Evolutionary conservation across 2,888 invertebrate genomes (phyloP).

Genomic region (Carpatolechia fugitivella): DNA sequence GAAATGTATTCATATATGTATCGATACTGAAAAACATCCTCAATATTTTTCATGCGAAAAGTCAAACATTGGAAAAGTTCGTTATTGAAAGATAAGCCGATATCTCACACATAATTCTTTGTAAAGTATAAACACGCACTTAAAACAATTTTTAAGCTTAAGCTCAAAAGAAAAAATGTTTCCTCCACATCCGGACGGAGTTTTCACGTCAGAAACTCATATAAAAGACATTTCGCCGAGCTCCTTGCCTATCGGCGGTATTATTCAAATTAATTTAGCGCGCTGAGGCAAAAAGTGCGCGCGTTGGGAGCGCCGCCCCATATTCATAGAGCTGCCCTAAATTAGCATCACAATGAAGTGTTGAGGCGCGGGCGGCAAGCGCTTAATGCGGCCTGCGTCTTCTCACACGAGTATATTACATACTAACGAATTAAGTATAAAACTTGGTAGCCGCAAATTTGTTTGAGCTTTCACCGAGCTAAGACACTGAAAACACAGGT

Average conservation of each 20-base stretch:
- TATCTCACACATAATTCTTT: constrained; percentile 34
- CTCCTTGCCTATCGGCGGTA: constrained; percentile 71
- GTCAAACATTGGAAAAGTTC: constrained; percentile 25
- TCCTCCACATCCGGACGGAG: constrained; percentile 39
- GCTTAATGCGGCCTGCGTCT: constrained; percentile 68
- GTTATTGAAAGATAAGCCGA: constrained; percentile 40
- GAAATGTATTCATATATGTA: neutral
- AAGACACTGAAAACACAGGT: constrained; percentile 41
- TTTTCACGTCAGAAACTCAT: constrained; percentile 66
- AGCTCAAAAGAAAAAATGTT: constrained; percentile 54
- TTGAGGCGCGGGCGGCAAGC: constrained; percentile 64
- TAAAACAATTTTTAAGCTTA: constrained; percentile 43
- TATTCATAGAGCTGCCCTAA: constrained; percentile 75
- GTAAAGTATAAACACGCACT: constrained; percentile 58
- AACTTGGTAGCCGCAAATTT: constrained; percentile 61
- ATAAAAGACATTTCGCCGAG: constrained; percentile 70
- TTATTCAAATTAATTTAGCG: constrained; percentile 77
- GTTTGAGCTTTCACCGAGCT: constrained; percentile 49
- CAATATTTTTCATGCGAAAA: constrained; percentile 24
- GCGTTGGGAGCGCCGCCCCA: constrained; percentile 61
- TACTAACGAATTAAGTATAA: constrained; percentile 69
- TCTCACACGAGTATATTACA: constrained; percentile 67
- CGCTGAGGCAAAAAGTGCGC: constrained; percentile 73
- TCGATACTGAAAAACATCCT: constrained; percentile 3
- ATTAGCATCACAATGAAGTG: constrained; percentile 79